Percentiles rank a stretch among this genome's conserved stretches.
These are phyloP conservation scores for Cerastoderma edule DNA, from an alignment of 2,888 invertebrate genomes.

Conservation along the genomic window DNA sequence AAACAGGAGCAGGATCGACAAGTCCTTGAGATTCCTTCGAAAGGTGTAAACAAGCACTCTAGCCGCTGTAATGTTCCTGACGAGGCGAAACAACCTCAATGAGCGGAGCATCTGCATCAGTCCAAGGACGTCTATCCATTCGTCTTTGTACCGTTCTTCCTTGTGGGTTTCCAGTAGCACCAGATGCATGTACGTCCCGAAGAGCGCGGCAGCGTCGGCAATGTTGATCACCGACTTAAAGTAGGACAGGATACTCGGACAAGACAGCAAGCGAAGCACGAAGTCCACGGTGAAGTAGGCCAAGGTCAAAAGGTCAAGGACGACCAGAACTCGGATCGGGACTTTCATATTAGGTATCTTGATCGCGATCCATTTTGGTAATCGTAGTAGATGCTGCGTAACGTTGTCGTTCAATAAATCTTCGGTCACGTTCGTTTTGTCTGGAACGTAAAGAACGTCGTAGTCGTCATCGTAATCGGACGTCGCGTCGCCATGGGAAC, in stretches of 20 bases:
- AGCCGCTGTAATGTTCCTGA: constrained; percentile 44
- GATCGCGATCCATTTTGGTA: not conserved
- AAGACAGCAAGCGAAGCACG: constrained; percentile 30
- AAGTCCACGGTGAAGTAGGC: constrained; percentile 44
- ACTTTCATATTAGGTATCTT: constrained; percentile 54
- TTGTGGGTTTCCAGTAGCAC: constrained; percentile 21
- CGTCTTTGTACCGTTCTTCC: constrained; percentile 32
- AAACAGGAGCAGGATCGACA: constrained; percentile 41
- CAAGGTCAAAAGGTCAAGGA: constrained; percentile 39
- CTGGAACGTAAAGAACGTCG: not conserved
- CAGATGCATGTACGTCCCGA: constrained; percentile 38
- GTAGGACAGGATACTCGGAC: constrained; percentile 42
- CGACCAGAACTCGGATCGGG: constrained; percentile 21
- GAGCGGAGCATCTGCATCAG: constrained; percentile 51
- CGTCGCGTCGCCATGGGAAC: not conserved
- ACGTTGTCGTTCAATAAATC: no score
- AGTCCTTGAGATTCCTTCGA: constrained; percentile 37
- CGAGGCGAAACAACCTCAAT: constrained; percentile 43
- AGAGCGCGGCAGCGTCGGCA: constrained; percentile 41
- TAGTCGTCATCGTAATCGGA: not conserved
- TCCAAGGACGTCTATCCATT: constrained; percentile 41
- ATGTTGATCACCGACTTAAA: constrained; percentile 47
- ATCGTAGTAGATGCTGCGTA: not conserved
- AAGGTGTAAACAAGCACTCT: constrained; percentile 45
- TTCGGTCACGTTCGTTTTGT: not conserved